phyloP scores from a whole-genome alignment of 2,888 invertebrate genomes.

The Eilema caniola region DNA sequence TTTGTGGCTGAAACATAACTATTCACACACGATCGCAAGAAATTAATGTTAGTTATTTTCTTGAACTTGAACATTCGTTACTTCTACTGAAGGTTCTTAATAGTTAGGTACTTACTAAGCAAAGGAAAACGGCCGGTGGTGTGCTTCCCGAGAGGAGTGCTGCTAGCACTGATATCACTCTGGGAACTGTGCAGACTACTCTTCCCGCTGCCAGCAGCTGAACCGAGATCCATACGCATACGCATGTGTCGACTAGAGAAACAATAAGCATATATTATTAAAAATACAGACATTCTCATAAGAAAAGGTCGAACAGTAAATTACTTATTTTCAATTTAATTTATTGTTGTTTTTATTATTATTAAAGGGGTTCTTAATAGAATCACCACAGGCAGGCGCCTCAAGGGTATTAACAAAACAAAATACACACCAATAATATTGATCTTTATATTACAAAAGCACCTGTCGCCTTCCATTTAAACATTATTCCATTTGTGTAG shows the following conservation, averaged over 20 bases:
- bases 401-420: not conserved
- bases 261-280: not conserved
- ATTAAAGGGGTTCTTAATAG: not conserved
- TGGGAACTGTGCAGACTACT: constrained; percentile 90
- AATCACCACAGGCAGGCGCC: not conserved
- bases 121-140: constrained; percentile 79
- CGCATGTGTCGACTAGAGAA: constrained; percentile 80
- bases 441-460: not conserved
- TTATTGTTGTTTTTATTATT: too few species aligned
- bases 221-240: constrained; percentile 84
- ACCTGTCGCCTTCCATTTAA: not conserved
- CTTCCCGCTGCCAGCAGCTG: constrained; percentile 85
- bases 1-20: not conserved
- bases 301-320: too few species aligned
- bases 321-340: too few species aligned
- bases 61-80: not conserved
- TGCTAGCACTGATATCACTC: constrained; percentile 89
- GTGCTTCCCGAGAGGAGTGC: constrained; percentile 85
- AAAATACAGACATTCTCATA: too few species aligned
- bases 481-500: not conserved
- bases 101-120: constrained; percentile 67
- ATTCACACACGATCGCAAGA: not conserved
- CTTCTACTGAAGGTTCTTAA: not conserved
- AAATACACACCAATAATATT: not conserved
- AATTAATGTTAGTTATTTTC: not conserved